Conservation (phyloP, 2,888 invertebrate genomes). For the Drosophila differens region DNA sequence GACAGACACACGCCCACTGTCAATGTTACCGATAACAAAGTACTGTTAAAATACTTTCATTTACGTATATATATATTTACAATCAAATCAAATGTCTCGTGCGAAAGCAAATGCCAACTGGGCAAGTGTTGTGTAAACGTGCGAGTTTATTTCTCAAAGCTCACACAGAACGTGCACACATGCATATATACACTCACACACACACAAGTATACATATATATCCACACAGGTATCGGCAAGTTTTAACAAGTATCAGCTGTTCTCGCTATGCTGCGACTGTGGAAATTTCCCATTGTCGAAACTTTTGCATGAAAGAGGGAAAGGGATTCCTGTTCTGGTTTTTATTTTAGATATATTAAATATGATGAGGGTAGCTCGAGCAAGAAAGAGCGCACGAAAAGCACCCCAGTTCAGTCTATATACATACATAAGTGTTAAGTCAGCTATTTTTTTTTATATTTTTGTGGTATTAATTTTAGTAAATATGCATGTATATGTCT, state of each 20-base stretch:
- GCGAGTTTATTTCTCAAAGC: slow-evolving; percentile 15
- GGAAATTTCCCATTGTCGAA: slow-evolving; percentile 71
- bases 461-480: slow-evolving; percentile 20
- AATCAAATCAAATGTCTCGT: slow-evolving; percentile 42
- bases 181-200: slow-evolving; percentile 11
- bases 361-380: slow-evolving; percentile 38
- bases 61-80: slow-evolving; percentile 14
- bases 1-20: slow-evolving; percentile 72
- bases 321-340: slow-evolving; percentile 7
- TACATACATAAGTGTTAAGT: slow-evolving; percentile 31
- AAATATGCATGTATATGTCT: background rate
- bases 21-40: slow-evolving; percentile 37
- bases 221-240: slow-evolving; percentile 31
- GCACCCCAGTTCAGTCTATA: slow-evolving; percentile 20
- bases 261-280: slow-evolving; percentile 46
- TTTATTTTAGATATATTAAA: slow-evolving; percentile 4
- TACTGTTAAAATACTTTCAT: slow-evolving; percentile 5
- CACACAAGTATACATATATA: background rate
- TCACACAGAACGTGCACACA: slow-evolving; percentile 13
- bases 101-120: slow-evolving; percentile 47
- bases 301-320: slow-evolving; percentile 12
- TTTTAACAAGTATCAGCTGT: slow-evolving; percentile 75
- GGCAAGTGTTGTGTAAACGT: slow-evolving; percentile 48
- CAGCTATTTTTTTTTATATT: slow-evolving; percentile 36
- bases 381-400: slow-evolving; percentile 22